These are phyloP conservation scores for Adineta ricciae DNA, from an alignment of 2,888 invertebrate genomes.

Conservation along the genomic window DNA sequence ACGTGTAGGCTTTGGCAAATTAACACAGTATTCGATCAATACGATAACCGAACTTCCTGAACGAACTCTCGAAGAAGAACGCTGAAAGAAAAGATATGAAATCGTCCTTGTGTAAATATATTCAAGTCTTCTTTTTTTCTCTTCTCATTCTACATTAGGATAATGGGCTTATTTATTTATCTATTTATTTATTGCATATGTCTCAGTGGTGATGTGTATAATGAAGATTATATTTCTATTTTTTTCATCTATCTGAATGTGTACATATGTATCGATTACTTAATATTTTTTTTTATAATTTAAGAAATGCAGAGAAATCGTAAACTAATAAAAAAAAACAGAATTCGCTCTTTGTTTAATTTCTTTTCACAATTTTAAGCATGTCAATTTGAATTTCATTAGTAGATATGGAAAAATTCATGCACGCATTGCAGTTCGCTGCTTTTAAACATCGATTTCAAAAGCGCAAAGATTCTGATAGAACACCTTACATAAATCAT, in stretches of 20 bases:
- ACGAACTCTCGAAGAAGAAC: neutral
- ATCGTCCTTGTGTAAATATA: too few species aligned
- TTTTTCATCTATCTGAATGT: neutral
- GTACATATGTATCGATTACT: neutral
- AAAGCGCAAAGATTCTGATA: constrained; percentile 26
- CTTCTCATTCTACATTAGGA: neutral
- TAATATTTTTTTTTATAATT: neutral
- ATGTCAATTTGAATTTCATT: neutral
- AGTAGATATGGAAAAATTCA: constrained; percentile 1
- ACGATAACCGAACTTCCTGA: neutral
- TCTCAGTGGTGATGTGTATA: neutral
- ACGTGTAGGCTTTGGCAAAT: neutral
- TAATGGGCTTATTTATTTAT: neutral
- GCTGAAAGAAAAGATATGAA: neutral
- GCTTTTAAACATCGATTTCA: constrained; percentile 15
- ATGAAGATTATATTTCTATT: neutral
- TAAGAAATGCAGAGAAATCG: neutral
- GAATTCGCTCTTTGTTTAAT: too few species aligned
- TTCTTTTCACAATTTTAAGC: too few species aligned
- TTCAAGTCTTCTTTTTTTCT: too few species aligned
- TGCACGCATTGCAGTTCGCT: neutral
- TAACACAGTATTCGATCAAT: neutral
- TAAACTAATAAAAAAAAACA: too few species aligned
- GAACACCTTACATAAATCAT: constrained; percentile 12
- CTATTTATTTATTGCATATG: neutral